Evolutionary conservation across 2,113 vertebrate species (phyloP), one percentile per base, ranked within the genome.

Genomic region (Cercopithecus mona): DNA sequence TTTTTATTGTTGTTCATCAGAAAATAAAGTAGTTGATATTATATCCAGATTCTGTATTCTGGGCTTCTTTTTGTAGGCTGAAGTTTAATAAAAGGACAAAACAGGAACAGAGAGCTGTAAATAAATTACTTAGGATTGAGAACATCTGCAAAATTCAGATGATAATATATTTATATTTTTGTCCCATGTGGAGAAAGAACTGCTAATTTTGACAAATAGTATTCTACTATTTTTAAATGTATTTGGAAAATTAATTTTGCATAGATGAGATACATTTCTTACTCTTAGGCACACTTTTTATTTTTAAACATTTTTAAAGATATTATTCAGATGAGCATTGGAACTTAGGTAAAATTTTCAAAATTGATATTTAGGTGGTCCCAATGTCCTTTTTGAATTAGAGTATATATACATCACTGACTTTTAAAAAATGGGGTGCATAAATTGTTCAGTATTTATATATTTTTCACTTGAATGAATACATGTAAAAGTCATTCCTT

Each of bases 1-100:
- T 98, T 75, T 94, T 97, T 72, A 87, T 88, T 97, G 90, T 93
- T 97, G 92, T 40, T 96, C 96, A 73, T 89, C 78, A 88, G 61
- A 97, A 97, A 97, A 64, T 61, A 91, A 80, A 68, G 38, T 32
- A 88, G 48, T 64, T 94, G 91, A 79, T 88, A 88, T 86, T 72
- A 80, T 91, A 40, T 82, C 73, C 52, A 87, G 6, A 95, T 59
- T 43, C 57, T 76, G 22, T 86, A 61, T 85, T 94, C 23, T 72
- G 8, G 23, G 22, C 27, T 90, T 80, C 48, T 50, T 80, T 72
- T 68, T 68, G 4, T 72, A 23, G 83, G 6, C 38, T 85, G 40
- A 88, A 61, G 32, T 96, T 96, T 66, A 82, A 95, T 96, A n/a
- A 32, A 95, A 70, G 43, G 86, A 61, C 22, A 94, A 95, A 95